These are phyloP conservation scores for Acromyrmex charruanus DNA, from an alignment of 1,140 invertebrate genomes.

Conservation along the genomic window DNA sequence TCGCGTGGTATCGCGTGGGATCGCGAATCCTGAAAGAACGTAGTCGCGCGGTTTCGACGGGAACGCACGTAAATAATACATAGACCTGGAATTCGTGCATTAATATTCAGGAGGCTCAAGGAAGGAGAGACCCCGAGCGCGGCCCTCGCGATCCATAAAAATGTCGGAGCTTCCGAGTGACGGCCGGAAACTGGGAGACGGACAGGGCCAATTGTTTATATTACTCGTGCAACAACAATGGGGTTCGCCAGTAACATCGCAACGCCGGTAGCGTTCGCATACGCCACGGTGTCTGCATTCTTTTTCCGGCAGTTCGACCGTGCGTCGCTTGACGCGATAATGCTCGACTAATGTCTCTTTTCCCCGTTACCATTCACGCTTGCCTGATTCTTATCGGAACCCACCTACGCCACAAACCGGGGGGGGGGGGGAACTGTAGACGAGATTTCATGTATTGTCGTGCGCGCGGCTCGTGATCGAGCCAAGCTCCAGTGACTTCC, in stretches of 20 bases:
- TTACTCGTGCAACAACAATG: constrained; percentile 86
- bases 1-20: constrained; percentile 29
- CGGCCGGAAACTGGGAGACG: constrained; percentile 85
- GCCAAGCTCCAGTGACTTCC: constrained; percentile 21
- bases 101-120: constrained; percentile 69
- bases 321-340: constrained; percentile 83
- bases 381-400: constrained; percentile 75
- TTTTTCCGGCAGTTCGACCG: constrained; percentile 84
- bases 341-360: constrained; percentile 80
- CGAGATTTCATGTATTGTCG: constrained; percentile 33
- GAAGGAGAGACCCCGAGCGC: constrained; percentile 10
- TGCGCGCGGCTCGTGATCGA: constrained; percentile 21
- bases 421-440: background rate
- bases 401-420: constrained; percentile 19
- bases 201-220: constrained; percentile 87
- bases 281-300: constrained; percentile 80
- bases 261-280: constrained; percentile 54
- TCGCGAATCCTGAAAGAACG: constrained; percentile 57
- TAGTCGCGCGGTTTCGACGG: constrained; percentile 67
- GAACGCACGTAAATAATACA: constrained; percentile 63
- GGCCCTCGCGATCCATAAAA: constrained; percentile 85
- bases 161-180: constrained; percentile 85
- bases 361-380: constrained; percentile 77
- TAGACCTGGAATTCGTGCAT: constrained; percentile 68
- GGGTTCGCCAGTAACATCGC: constrained; percentile 74